Base-by-base conservation (phyloP, 2,797 vertebrate genomes). In the Semotilus atromaculatus region DNA sequence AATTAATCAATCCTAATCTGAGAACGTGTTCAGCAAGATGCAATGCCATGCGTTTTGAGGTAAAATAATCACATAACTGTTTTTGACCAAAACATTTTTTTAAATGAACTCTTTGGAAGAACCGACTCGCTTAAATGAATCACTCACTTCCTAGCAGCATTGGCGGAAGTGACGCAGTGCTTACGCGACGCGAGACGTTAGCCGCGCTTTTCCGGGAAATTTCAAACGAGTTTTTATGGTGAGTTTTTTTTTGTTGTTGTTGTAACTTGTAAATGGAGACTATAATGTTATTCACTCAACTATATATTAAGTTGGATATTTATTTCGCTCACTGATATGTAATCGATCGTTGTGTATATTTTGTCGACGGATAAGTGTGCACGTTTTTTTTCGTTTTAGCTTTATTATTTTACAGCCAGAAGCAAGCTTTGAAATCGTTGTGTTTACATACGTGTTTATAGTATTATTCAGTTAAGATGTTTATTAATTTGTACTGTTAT, bases 131-230 rank as follows among this genome's bases (percentile, higher is more conserved):
- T 16, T 0, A 31, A 80, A 14, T 23, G 11, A 80, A 34, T 38
- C 31, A n/a, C 18, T 19, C 45, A 26, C 79, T 53, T 70, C 53
- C 45, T 21, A 7, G 31, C 4, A 38, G 7, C 8, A 23, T 55
- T 60, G n/a, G 2, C 82, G 88, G 83, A 81, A 80, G 62, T 88
- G 82, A 89, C 82, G 87, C 9, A 64, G 2, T n/a, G 19, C 6
- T 58, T 23, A 16, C 19, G 77, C 80, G 82, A 71, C 67, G 21
- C 13, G 55, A 74, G 55, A 14, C 67, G 76, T 83, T 86, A 75
- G 48, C 26, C 75, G 55, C 66, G 64, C 38, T 48, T 79, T 45
- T 79, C 53, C 48, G 70, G 70, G 62, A 19, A 83, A 88, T 81
- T 89, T 89, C 85, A 88, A 89, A 89, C 18, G 2, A 26, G 29